A percentile compares a stretch with the other conserved stretches of the same genome.
phyloP scores from a whole-genome alignment of 2,797 vertebrate genomes.

The Pitangus sulphuratus region DNA sequence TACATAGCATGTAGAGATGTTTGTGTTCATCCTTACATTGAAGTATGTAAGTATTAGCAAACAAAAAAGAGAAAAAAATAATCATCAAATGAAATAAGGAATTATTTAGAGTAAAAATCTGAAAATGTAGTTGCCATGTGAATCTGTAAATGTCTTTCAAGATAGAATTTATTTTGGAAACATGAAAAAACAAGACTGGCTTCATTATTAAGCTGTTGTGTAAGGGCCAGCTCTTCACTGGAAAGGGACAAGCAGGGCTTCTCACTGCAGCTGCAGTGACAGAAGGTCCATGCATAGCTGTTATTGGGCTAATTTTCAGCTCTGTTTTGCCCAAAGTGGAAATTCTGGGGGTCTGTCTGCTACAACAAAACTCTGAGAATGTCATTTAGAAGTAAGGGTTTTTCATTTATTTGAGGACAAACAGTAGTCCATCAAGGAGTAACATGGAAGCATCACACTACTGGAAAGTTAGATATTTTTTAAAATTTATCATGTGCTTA shows the following conservation, averaged over 20 bases:
- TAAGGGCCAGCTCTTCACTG: not conserved
- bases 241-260: not conserved
- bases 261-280: not conserved
- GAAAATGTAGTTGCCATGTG: not conserved
- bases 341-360: not conserved
- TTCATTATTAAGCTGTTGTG: not conserved
- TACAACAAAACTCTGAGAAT: not conserved
- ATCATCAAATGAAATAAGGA: not conserved
- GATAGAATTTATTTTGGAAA: not conserved
- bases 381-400: fast-evolving
- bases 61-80: not conserved
- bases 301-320: not conserved
- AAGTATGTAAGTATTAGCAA: not conserved
- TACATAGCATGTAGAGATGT: not conserved
- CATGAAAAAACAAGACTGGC: not conserved
- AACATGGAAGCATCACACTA: not conserved
- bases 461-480: not conserved
- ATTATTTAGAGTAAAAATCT: not conserved
- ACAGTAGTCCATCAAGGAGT: not conserved
- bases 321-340: not conserved
- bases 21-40: not conserved
- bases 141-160: not conserved
- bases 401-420: not conserved
- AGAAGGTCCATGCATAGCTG: not conserved
- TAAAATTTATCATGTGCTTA: not conserved